These are phyloP conservation scores for Cheilosia vernalis DNA, from an alignment of 2,888 invertebrate species.

Conservation along the genomic window DNA sequence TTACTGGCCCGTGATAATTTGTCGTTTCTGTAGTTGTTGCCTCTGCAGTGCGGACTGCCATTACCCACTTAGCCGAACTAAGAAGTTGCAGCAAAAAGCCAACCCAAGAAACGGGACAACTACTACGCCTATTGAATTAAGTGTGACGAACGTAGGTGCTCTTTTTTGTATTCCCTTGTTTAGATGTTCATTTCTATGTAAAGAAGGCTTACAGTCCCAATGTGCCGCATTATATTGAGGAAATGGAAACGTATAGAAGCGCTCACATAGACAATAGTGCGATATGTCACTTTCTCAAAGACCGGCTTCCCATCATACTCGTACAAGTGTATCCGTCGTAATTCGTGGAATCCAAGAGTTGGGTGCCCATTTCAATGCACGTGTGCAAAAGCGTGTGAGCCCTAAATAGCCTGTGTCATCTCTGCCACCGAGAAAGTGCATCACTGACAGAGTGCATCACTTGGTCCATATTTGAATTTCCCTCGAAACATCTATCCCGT, in stretches of 20 bases:
- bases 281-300: too few species aligned
- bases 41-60: too few species aligned
- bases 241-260: slow-evolving; percentile 12
- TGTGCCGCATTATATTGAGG: background rate
- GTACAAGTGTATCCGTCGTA: too few species aligned
- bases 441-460: background rate
- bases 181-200: background rate
- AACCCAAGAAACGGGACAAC: slow-evolving; percentile 17
- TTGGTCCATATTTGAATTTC: slow-evolving; percentile 23
- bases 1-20: too few species aligned
- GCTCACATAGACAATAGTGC: background rate
- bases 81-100: background rate
- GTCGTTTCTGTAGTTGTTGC: too few species aligned
- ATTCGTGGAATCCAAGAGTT: too few species aligned
- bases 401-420: too few species aligned
- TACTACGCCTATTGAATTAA: slow-evolving; percentile 2
- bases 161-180: background rate
- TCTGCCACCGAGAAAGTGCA: background rate
- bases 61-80: too few species aligned
- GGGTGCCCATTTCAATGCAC: too few species aligned
- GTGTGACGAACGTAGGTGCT: background rate
- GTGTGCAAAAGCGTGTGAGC: too few species aligned
- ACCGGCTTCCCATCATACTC: too few species aligned
- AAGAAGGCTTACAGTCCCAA: background rate
- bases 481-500: slow-evolving; percentile 6